phyloP scores from a whole-genome alignment of 1,140 invertebrate species.

The Drosophila saltans region DNA sequence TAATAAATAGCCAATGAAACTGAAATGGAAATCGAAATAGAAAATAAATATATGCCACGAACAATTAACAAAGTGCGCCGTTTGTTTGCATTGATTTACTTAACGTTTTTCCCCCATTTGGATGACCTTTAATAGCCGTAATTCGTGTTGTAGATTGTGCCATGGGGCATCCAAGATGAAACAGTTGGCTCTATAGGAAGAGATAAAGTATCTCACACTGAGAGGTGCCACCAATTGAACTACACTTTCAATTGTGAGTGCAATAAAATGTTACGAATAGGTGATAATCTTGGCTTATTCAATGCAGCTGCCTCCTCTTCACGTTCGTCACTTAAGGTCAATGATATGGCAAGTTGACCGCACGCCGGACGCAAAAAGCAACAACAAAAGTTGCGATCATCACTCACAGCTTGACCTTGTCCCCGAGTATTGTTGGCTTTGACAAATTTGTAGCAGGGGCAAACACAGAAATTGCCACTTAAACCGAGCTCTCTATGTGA shows the following conservation, averaged over 20 bases:
- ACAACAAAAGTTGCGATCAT: conserved; percentile 43
- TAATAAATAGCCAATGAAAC: conserved; percentile 22
- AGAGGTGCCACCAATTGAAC: conserved; percentile 63
- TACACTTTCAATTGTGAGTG: conserved; percentile 62
- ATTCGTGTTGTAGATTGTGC: conserved; percentile 74
- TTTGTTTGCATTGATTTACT: conserved; percentile 75
- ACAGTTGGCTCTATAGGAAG: conserved; percentile 13
- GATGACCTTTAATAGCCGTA: conserved; percentile 75
- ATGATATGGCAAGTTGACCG: conserved; percentile 73
- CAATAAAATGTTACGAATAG: conserved; percentile 71
- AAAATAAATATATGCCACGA: conserved; percentile 45
- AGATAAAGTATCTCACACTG: conserved; percentile 44
- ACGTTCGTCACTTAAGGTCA: conserved; percentile 76
- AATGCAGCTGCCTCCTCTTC: conserved; percentile 69
- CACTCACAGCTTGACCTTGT: conserved; percentile 61
- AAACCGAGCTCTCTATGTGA: conserved; percentile 56
- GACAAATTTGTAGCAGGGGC: conserved; percentile 74
- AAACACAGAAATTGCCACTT: conserved; percentile 61
- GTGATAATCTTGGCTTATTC: conserved; percentile 79
- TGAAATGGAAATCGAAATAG: conserved; percentile 26
- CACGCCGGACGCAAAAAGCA: conserved; percentile 49
- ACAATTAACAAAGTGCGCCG: conserved; percentile 71
- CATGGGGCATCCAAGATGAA: conserved; percentile 31
- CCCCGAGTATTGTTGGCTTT: conserved; percentile 61
- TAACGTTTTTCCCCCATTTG: conserved; percentile 51